phyloP scores from a whole-genome alignment of 2,888 invertebrate genomes.

The Mycalesis mineus region DNA sequence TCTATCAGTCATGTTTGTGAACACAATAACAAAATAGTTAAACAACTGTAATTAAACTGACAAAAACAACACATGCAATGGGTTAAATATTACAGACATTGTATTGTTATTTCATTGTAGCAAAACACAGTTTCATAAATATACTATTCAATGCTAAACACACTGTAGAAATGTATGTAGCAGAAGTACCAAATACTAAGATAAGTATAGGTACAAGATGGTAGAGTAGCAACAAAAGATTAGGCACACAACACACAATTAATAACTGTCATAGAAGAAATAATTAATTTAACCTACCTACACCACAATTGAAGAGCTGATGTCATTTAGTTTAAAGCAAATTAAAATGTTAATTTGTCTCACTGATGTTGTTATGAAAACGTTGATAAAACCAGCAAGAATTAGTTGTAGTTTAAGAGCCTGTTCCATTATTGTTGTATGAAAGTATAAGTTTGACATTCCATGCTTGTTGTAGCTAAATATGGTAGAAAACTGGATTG shows the following conservation, averaged over 20 bases:
- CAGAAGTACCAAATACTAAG: neutral
- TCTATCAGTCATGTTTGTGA: neutral
- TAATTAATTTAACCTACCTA: neutral
- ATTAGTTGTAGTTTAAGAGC: too few relatives aligned
- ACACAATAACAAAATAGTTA: neutral
- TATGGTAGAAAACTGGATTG: too few relatives aligned
- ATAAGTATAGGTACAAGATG: neutral
- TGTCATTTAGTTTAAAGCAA: neutral
- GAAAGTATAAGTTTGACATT: too few relatives aligned
- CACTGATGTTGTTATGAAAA: neutral
- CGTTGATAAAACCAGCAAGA: neutral
- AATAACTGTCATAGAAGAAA: neutral
- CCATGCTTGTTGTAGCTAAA: too few relatives aligned
- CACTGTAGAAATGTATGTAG: too few relatives aligned
- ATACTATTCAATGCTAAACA: too few relatives aligned
- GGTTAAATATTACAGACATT: too few relatives aligned
- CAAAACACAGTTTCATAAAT: too few relatives aligned
- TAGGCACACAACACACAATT: constrained; percentile 1
- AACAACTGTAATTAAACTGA: neutral
- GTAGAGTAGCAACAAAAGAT: neutral
- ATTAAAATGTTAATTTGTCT: neutral
- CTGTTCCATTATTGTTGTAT: too few relatives aligned
- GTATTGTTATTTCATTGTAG: too few relatives aligned
- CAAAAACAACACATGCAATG: too few relatives aligned
- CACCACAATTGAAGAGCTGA: neutral